Conservation (phyloP, 2,888 invertebrate genomes). For the Neocrepidodera transversa region DNA sequence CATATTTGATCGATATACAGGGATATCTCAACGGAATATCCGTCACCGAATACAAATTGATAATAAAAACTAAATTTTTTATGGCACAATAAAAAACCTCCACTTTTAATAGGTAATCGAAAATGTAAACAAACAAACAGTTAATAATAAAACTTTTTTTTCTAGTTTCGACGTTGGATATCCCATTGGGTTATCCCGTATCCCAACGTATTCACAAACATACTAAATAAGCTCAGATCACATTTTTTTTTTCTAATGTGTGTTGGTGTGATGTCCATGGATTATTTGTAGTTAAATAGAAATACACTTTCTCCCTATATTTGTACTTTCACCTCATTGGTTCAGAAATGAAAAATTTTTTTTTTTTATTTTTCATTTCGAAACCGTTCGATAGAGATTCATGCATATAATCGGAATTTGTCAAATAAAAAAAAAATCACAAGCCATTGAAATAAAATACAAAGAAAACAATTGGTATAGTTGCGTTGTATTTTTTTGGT, state of each 20-base stretch:
- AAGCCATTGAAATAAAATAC: conserved; percentile 32
- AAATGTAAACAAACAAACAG: too few species aligned
- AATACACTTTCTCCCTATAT: conserved; percentile 20
- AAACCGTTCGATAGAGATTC: conserved; percentile 24
- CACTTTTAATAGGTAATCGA: too few species aligned
- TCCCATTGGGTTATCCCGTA: not conserved
- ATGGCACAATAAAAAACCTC: too few species aligned
- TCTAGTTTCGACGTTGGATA: too few species aligned
- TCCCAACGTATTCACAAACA: conserved; percentile 31
- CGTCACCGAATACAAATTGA: too few species aligned
- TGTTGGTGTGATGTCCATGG: conserved; percentile 22
- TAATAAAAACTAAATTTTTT: too few species aligned
- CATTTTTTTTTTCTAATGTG: conserved; percentile 22
- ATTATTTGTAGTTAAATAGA: conserved; percentile 8
- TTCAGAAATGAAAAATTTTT: not conserved
- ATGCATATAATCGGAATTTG: conserved; percentile 24
- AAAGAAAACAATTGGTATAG: conserved; percentile 35
- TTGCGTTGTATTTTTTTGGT: conserved; percentile 48
- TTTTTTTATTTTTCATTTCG: conserved; percentile 8
- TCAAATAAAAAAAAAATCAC: conserved; percentile 30
- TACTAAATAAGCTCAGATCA: conserved; percentile 31
- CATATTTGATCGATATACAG: conserved; percentile 34
- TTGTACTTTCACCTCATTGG: conserved; percentile 24
- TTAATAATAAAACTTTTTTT: too few species aligned
- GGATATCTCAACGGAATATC: too few species aligned